Percentiles rank a stretch among this genome's conserved stretches.
phyloP scores from a whole-genome alignment of 2,888 invertebrate genomes.

The Hypomecis punctinalis region DNA sequence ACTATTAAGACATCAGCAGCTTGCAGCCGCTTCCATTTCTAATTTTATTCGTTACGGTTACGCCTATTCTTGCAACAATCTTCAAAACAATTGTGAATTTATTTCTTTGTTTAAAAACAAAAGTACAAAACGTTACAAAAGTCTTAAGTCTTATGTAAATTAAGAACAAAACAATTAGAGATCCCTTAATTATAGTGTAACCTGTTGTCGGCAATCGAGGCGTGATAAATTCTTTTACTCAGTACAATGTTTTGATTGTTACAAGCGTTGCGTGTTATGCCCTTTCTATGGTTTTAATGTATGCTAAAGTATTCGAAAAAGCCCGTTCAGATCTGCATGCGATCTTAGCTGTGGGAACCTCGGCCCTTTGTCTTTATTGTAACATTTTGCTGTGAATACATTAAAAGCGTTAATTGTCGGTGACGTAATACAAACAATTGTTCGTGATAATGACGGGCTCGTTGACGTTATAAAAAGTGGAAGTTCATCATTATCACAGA shows the following conservation, averaged over 20 bases:
- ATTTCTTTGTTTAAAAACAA: slow-evolving; percentile 39
- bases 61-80: slow-evolving; percentile 20
- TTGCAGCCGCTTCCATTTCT: slow-evolving; percentile 8
- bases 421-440: slow-evolving; percentile 32
- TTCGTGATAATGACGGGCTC: slow-evolving; percentile 17
- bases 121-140: slow-evolving; percentile 41
- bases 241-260: slow-evolving; percentile 72
- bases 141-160: slow-evolving; percentile 51
- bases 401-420: slow-evolving; percentile 35
- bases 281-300: slow-evolving; percentile 57
- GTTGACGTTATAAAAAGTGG: not conserved
- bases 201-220: slow-evolving; percentile 62
- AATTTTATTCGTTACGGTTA: slow-evolving; percentile 23
- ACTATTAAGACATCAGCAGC: slow-evolving; percentile 10
- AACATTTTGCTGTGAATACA: slow-evolving; percentile 40
- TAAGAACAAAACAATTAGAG: slow-evolving; percentile 56
- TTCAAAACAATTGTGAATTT: slow-evolving; percentile 24
- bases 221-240: slow-evolving; percentile 60
- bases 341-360: slow-evolving; percentile 52
- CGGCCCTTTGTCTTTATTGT: slow-evolving; percentile 53
- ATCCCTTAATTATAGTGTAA: slow-evolving; percentile 61
- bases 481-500: no score
- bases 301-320: slow-evolving; percentile 59
- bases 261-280: slow-evolving; percentile 52
- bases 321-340: slow-evolving; percentile 58